A percentile compares a stretch with the other conserved stretches of the same genome.
phyloP scores from a whole-genome alignment of 2,888 invertebrate genomes.

The Cordilura impudica region DNA sequence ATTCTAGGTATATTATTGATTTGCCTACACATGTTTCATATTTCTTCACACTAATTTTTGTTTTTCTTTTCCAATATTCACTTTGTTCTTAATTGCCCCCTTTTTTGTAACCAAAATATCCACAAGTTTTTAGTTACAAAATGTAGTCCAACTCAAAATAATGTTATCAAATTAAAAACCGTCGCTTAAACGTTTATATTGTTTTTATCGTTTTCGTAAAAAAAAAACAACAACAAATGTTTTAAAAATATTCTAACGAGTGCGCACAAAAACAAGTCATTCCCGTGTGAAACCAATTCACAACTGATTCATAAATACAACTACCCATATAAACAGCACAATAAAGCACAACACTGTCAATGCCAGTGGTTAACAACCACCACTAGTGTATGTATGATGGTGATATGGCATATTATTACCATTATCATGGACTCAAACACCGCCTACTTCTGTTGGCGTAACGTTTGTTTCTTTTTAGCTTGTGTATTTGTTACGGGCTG shows the following conservation, averaged over 20 bases:
- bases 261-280: conserved; percentile 66
- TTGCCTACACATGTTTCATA: background rate
- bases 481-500: background rate
- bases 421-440: conserved; percentile 12
- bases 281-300: conserved; percentile 71
- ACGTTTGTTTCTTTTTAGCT: conserved; percentile 25
- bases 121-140: conserved; percentile 61
- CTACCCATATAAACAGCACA: conserved; percentile 54
- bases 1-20: background rate
- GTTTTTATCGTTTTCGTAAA: conserved; percentile 2
- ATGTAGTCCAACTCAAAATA: background rate
- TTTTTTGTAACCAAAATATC: conserved; percentile 61
- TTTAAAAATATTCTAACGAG: conserved; percentile 48
- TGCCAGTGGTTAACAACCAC: conserved; percentile 24
- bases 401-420: background rate
- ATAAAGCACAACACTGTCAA: conserved; percentile 3
- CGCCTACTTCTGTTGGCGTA: background rate
- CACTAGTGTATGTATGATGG: background rate
- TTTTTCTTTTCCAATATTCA: background rate
- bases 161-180: conserved; percentile 20
- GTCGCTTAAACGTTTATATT: conserved; percentile 31
- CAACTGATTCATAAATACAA: conserved; percentile 71
- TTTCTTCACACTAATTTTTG: conserved; percentile 31
- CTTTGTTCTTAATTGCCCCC: background rate
- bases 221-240: conserved; percentile 1